These are phyloP conservation scores for Catonia carolina DNA, from an alignment of 2,888 invertebrate species.

Conservation along the genomic window DNA sequence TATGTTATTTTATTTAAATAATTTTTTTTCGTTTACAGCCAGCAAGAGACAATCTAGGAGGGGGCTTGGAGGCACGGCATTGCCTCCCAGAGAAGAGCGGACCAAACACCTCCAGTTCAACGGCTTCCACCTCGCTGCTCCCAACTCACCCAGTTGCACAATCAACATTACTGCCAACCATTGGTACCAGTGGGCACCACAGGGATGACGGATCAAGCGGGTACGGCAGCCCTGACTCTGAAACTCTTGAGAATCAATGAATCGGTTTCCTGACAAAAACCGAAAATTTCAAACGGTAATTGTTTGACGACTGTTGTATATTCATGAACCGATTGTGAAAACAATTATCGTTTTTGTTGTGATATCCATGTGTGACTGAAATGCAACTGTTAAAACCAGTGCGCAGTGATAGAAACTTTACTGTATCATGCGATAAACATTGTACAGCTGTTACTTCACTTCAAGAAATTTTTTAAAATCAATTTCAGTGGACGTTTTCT, in stretches of 20 bases:
- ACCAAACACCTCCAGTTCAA: slow-evolving; percentile 2
- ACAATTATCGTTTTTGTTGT: no score
- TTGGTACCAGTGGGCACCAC: slow-evolving; percentile 20
- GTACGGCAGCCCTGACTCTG: slow-evolving; percentile 35
- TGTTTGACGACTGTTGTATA: no score
- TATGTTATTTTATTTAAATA: no score
- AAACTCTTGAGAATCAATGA: slow-evolving; percentile 30
- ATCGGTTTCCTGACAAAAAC: slow-evolving; percentile 9
- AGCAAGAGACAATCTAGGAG: slow-evolving; percentile 32
- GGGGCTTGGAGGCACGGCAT: slow-evolving; percentile 26
- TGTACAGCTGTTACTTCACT: no score
- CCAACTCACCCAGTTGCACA: slow-evolving; percentile 7
- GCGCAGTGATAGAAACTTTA: no score
- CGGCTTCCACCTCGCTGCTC: slow-evolving; percentile 9
- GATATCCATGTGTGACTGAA: no score
- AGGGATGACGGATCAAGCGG: slow-evolving; percentile 34
- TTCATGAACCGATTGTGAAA: no score
- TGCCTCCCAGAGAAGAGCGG: slow-evolving; percentile 18
- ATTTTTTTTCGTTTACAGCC: slow-evolving; percentile 26
- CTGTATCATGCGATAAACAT: no score
- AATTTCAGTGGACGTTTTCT: no score
- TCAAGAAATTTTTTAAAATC: no score
- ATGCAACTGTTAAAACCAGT: no score
- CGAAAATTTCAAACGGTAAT: no score
- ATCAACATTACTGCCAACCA: slow-evolving; percentile 19